phyloP scores from a whole-genome alignment of 2,888 invertebrate genomes.

The Hirtodrosophila confusa region DNA sequence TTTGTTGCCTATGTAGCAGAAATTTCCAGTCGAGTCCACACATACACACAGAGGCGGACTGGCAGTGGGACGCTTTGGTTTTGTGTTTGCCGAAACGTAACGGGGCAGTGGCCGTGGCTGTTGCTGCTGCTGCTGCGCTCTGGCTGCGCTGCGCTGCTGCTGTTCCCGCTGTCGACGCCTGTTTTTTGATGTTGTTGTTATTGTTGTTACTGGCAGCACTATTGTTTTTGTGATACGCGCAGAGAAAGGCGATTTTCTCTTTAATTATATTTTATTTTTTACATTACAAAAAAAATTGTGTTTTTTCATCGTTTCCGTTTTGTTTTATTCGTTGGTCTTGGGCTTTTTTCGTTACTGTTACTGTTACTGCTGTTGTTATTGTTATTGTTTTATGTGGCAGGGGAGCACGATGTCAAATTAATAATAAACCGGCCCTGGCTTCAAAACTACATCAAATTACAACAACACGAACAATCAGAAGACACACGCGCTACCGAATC shows the following conservation, averaged over 20 bases:
- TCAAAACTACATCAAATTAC: slow-evolving; percentile 37
- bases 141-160: slow-evolving; percentile 38
- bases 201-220: slow-evolving; percentile 59
- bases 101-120: slow-evolving; percentile 76
- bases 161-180: slow-evolving; percentile 58
- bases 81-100: slow-evolving; percentile 76
- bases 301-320: slow-evolving; percentile 64
- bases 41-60: slow-evolving; percentile 24
- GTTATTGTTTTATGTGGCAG: slow-evolving; percentile 43
- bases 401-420: slow-evolving; percentile 70
- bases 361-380: slow-evolving; percentile 21
- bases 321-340: slow-evolving; percentile 52
- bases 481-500: slow-evolving; percentile 37
- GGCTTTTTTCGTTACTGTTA: slow-evolving; percentile 13
- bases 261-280: slow-evolving; percentile 76
- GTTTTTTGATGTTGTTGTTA: slow-evolving; percentile 27
- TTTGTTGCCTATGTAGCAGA: slow-evolving; percentile 54
- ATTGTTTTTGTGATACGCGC: slow-evolving; percentile 74
- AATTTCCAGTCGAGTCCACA: slow-evolving; percentile 71
- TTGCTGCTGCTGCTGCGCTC: slow-evolving; percentile 7
- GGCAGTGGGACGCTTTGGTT: slow-evolving; percentile 49
- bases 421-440: slow-evolving; percentile 72
- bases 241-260: slow-evolving; percentile 76
- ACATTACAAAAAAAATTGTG: slow-evolving; percentile 62
- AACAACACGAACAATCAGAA: slow-evolving; percentile 28